Conservation (phyloP, 2,888 invertebrate species). For the Platycheirus albimanus region DNA sequence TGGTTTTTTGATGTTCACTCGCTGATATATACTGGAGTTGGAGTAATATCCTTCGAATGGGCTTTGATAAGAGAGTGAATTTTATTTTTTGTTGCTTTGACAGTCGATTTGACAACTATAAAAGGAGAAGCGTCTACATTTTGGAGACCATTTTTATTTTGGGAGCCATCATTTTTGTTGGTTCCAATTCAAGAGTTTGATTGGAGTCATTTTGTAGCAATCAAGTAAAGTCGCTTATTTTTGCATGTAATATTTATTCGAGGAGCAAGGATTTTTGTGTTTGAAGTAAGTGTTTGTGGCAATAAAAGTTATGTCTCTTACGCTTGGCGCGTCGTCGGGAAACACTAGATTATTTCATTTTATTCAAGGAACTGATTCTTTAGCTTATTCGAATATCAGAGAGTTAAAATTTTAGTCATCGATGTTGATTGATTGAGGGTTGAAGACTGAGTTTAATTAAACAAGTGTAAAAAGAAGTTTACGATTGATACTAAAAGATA, state of each 20-base stretch:
- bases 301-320: no score
- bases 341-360: no score
- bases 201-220: conserved; percentile 38
- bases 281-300: no score
- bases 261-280: neutral
- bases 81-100: conserved; percentile 57
- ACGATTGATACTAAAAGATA: no score
- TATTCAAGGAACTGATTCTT: no score
- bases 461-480: no score
- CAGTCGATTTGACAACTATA: conserved; percentile 53
- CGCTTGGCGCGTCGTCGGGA: no score
- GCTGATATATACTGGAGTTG: conserved; percentile 23
- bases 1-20: conserved; percentile 27
- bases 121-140: neutral
- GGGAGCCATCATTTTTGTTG: conserved; percentile 42
- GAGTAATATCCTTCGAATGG: neutral
- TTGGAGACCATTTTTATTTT: conserved; percentile 16
- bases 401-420: no score
- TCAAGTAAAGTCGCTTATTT: conserved; percentile 3
- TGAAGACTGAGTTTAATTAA: no score
- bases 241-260: no score
- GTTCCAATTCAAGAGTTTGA: conserved; percentile 53
- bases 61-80: conserved; percentile 1
- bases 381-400: no score
- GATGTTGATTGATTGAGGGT: no score